These are phyloP conservation scores for Hozukius guyotensis DNA, from an alignment of 2,797 vertebrate genomes.

Conservation along the genomic window DNA sequence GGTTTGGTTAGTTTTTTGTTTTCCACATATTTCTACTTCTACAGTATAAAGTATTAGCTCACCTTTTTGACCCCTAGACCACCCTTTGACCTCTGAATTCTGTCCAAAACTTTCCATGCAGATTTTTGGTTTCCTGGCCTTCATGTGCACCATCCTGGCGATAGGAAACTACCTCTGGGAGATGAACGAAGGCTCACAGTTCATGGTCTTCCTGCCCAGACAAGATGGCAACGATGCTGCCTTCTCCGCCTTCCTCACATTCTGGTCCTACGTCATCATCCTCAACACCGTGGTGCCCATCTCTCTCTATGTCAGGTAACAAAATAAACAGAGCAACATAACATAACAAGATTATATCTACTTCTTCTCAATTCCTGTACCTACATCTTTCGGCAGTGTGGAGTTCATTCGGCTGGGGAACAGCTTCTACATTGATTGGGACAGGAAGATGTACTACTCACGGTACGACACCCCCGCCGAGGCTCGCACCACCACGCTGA, in stretches of 20 bases:
- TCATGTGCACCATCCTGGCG: constrained; percentile 91
- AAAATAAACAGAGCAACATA: not conserved
- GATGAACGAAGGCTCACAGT: constrained; percentile 83
- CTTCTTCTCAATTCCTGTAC: not conserved
- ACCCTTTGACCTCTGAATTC: not conserved
- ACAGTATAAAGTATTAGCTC: not conserved
- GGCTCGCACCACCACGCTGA: constrained; percentile 95
- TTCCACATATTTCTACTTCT: too few species aligned
- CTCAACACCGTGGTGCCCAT: constrained; percentile 98
- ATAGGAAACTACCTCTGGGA: constrained; percentile 93
- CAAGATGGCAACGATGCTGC: constrained; percentile 71
- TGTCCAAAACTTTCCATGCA: constrained; percentile 50
- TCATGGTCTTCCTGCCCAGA: constrained; percentile 89
- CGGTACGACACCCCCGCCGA: constrained; percentile 87
- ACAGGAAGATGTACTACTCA: constrained; percentile 92
- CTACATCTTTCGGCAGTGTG: constrained; percentile 79
- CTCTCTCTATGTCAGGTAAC: constrained; percentile 95
- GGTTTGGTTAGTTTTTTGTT: not conserved
- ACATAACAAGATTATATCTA: not conserved
- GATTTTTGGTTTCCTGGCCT: constrained; percentile 91
- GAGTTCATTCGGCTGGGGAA: constrained; percentile 96
- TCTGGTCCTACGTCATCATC: constrained; percentile 98
- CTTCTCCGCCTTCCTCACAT: constrained; percentile 88
- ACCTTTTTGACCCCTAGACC: not conserved
- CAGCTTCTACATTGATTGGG: constrained; percentile 98